phyloP scores from a whole-genome alignment of 2,888 invertebrate genomes.

The Strigamia crassipes region DNA sequence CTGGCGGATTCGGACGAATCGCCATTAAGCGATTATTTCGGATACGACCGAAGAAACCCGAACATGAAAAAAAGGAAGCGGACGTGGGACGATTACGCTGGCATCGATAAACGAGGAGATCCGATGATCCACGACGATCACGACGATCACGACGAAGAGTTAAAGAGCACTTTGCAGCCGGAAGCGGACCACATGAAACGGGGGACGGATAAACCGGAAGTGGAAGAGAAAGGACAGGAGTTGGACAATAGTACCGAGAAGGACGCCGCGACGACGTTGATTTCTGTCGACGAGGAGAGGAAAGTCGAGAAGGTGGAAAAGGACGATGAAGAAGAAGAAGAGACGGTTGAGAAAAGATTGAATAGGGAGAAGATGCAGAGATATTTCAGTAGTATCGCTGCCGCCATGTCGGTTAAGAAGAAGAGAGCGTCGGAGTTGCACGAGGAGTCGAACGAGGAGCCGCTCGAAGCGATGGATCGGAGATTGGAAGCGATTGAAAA shows the following conservation, averaged over 20 bases:
- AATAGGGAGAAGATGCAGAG: constrained; percentile 64
- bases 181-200: background rate
- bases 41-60: background rate
- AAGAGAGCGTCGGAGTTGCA: constrained; percentile 50
- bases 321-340: background rate
- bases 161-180: constrained; percentile 41
- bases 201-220: background rate
- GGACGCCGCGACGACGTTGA: background rate
- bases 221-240: background rate
- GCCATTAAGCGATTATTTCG: background rate
- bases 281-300: background rate
- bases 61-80: background rate
- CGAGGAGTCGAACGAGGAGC: constrained; percentile 63
- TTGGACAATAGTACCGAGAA: constrained; percentile 10
- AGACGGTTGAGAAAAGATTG: constrained; percentile 34
- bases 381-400: constrained; percentile 62
- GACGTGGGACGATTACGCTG: constrained; percentile 83
- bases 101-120: constrained; percentile 77
- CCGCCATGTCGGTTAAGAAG: constrained; percentile 48
- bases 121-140: constrained; percentile 62
- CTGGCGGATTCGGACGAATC: constrained; percentile 7
- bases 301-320: constrained; percentile 23
- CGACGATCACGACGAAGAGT: constrained; percentile 58
- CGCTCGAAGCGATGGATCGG: constrained; percentile 64
- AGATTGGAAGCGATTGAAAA: constrained; percentile 78